Conservation (phyloP, 2,113 vertebrate species). For the Dipodomys merriami region DNA sequence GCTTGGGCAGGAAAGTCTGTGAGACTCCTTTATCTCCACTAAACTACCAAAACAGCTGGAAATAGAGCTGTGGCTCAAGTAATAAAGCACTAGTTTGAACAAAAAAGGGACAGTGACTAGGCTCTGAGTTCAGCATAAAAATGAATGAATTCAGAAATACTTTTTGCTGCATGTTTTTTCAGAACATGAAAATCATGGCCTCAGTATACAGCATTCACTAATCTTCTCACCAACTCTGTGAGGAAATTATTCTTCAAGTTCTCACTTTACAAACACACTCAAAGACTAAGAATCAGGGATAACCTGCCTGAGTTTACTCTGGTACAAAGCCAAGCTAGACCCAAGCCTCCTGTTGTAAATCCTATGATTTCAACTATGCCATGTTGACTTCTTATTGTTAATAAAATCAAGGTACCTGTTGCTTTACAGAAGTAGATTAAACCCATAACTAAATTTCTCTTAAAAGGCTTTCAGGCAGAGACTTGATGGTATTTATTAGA, state of each 20-base stretch:
- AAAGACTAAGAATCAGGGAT: background rate
- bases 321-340: background rate
- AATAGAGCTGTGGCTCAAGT: background rate
- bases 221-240: background rate
- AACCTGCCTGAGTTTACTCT: background rate
- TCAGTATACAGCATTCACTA: background rate
- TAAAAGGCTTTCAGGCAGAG: background rate
- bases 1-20: too few relatives aligned
- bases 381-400: background rate
- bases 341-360: background rate
- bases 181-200: background rate
- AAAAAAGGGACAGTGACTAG: too few relatives aligned
- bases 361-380: background rate
- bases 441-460: background rate
- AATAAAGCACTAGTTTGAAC: too few relatives aligned
- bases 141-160: background rate
- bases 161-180: background rate
- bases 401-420: background rate
- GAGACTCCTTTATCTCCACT: too few relatives aligned
- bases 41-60: too few relatives aligned
- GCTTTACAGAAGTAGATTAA: background rate
- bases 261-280: background rate
- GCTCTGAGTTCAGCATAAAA: too few relatives aligned
- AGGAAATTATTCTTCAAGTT: background rate
- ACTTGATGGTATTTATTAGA: background rate